A percentile compares a stretch with the other conserved stretches of the same genome.
phyloP scores from a whole-genome alignment of 2,888 invertebrate genomes.

The Amitus sp. region DNA sequence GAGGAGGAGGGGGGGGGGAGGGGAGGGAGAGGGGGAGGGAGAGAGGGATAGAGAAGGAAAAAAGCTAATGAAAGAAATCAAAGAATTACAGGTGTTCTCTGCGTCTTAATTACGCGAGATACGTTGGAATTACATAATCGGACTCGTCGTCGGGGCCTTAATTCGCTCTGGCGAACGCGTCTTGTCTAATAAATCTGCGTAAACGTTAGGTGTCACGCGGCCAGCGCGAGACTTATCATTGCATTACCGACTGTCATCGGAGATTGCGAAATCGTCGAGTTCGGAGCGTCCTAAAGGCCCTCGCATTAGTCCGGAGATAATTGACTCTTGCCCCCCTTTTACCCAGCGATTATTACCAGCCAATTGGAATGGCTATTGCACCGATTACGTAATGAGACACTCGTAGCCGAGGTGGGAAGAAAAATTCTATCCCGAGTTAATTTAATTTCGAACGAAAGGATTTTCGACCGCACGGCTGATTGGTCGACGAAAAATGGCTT shows the following conservation, averaged over 20 bases:
- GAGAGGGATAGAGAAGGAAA: slow-evolving; percentile 3
- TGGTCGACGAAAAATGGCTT: too few species aligned
- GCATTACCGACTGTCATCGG: slow-evolving; percentile 19
- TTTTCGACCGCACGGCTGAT: too few species aligned
- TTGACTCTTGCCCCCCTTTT: too few species aligned
- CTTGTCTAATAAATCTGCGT: slow-evolving; percentile 35
- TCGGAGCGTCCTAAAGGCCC: slow-evolving; percentile 15
- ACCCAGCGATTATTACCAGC: too few species aligned
- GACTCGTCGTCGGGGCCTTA: slow-evolving; percentile 3
- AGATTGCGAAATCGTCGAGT: not conserved
- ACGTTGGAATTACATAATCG: slow-evolving; percentile 39
- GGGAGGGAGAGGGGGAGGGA: slow-evolving; percentile 12
- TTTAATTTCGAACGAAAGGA: too few species aligned
- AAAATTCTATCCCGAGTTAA: too few species aligned
- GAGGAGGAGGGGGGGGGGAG: slow-evolving; percentile 12
- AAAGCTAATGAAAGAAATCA: slow-evolving; percentile 39
- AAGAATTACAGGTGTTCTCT: slow-evolving; percentile 39
- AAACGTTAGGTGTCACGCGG: slow-evolving; percentile 32
- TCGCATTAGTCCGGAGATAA: not conserved
- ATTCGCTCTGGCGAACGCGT: slow-evolving; percentile 13
- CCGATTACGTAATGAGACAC: too few species aligned
- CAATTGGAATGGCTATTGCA: too few species aligned
- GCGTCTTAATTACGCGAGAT: slow-evolving; percentile 39
- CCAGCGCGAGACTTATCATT: slow-evolving; percentile 7
- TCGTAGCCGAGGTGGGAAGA: too few species aligned